phyloP scores from a whole-genome alignment of 2,113 vertebrate species.

The Pteruthius melanotis region DNA sequence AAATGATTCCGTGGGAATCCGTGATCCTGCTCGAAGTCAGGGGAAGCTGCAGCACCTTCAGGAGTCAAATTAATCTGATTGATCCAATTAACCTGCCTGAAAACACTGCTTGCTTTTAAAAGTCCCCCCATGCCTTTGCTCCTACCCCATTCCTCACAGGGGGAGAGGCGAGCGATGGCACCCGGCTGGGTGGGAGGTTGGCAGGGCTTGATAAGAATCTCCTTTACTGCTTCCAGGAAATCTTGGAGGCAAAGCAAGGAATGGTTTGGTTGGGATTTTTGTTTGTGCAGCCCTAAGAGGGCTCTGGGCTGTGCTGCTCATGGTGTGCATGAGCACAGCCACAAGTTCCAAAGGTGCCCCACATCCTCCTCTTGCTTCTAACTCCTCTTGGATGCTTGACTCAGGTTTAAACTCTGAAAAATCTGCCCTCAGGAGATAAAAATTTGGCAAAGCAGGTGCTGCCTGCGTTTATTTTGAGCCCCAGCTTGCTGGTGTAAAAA shows the following conservation, averaged over 20 bases:
- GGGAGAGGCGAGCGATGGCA: accelerated
- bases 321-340: neutral
- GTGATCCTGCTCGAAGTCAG: accelerated
- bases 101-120: neutral
- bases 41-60: neutral
- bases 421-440: neutral
- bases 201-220: neutral
- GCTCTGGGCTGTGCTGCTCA: neutral
- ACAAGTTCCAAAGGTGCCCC: neutral
- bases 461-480: neutral
- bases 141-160: accelerated
- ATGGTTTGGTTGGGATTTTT: neutral
- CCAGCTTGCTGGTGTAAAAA: neutral
- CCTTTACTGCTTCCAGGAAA: neutral
- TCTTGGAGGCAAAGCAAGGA: neutral
- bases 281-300: neutral
- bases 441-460: conserved; percentile 1
- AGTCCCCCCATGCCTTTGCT: neutral
- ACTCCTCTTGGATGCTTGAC: neutral
- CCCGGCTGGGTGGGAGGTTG: accelerated
- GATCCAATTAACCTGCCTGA: neutral
- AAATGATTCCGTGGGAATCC: accelerated
- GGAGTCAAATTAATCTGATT: neutral
- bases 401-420: neutral
- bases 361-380: neutral